Base-by-base conservation (phyloP, 2,888 invertebrate species). In the Cataglyphis rosenhaueri region DNA sequence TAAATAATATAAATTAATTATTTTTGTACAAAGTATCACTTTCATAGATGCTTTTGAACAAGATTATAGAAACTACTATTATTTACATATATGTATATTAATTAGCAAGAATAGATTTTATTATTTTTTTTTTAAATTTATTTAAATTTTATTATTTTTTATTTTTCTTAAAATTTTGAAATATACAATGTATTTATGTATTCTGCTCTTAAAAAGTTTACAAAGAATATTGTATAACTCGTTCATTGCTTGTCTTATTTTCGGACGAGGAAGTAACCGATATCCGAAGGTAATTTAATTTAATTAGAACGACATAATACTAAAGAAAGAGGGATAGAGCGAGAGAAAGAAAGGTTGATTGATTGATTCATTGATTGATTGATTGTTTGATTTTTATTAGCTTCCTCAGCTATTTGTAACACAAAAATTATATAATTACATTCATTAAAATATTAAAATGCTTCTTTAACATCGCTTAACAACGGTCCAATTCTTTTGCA, bases 271-370 rank as follows among this genome's bases (percentile, higher is more conserved):
- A 12, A 71, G 32, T 78, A 41, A 57, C 21, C 21, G 32, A 25
- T 59, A 83, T 81, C 32, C 65, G 25, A 81, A 87, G 82, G 74
- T 85, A 87, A 92, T 91, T 92, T 91, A 92, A 91, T 92, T 92
- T 92, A 92, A 92, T 92, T 92, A 91, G 91, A 87, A 82, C 86
- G 89, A 88, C 87, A 88, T 90, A 91, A 91, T 90, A 85, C 84
- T 79, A 76, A 64, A 82, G 86, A 32, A 32, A 32, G 32, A 32
- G 32, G 6, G 6, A 32, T 0, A 32, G 32, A 32, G 32, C 5
- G 3, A 32, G 32, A 32, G 32, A 32, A 6, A 32, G 32, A 25
- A 25, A 25, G 25, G 25, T 25, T 25, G 25, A 25, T 25, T 25
- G 25, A 25, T 25, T 25, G 25, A 25, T 25, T 32, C 2, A 32